Evolutionary conservation across 2,888 invertebrate genomes (phyloP).

Genomic region (Theodoxus fluviatilis): DNA sequence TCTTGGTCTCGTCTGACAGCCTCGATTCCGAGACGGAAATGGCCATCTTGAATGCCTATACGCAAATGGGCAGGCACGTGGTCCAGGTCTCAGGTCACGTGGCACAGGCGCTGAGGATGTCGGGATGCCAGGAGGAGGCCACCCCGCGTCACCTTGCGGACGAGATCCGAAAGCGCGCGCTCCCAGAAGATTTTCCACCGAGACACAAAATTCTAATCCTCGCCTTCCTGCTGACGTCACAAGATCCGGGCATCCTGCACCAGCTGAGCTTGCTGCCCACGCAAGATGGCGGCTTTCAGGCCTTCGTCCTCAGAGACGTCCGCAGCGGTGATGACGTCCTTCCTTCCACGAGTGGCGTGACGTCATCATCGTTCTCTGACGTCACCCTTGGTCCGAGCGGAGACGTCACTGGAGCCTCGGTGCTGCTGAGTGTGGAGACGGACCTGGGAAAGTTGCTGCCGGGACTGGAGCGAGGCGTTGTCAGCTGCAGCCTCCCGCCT

Average conservation of each 20-base stretch:
- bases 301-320: neutral
- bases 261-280: constrained; percentile 20
- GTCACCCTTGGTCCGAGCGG: neutral
- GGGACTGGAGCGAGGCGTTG: constrained; percentile 3
- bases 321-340: no score
- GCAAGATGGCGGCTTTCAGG: constrained; percentile 23
- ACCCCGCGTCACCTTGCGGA: no score
- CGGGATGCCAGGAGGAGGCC: no score
- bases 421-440: constrained; percentile 1
- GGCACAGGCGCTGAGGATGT: neutral
- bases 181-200: no score
- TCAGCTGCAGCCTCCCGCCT: neutral
- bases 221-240: constrained; percentile 6
- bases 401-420: constrained; percentile 23
- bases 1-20: neutral
- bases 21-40: neutral
- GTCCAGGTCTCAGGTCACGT: neutral
- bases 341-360: no score
- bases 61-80: constrained; percentile 4
- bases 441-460: no score
- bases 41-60: neutral
- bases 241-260: neutral
- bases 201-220: no score
- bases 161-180: no score
- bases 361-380: neutral